A percentile compares a stretch with the other conserved stretches of the same genome.
Conservation (phyloP, 2,888 invertebrate genomes). For the Neoitamus cyanurus region DNA sequence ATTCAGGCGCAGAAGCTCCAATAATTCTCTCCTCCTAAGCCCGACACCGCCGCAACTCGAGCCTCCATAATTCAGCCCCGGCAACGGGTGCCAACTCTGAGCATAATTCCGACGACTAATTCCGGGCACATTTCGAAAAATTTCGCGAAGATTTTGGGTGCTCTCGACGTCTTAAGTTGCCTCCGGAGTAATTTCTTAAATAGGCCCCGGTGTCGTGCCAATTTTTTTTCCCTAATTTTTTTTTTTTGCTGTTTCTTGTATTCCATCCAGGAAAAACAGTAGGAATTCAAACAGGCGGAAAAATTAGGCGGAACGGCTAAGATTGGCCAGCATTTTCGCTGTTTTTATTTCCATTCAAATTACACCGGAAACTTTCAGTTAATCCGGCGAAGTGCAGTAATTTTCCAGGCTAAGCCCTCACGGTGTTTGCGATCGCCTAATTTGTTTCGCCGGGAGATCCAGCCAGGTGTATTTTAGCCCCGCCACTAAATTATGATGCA, state of each 20-base stretch:
- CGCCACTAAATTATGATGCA: constrained; percentile 7
- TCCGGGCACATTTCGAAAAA: not conserved
- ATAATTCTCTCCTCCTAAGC: not conserved
- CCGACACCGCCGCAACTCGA: not conserved
- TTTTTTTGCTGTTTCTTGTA: not conserved
- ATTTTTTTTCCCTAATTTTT: not conserved
- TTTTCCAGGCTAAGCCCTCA: not conserved
- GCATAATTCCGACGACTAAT: not conserved
- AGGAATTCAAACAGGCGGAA: not conserved
- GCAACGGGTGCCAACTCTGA: not conserved
- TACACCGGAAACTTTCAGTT: not conserved
- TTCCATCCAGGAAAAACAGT: not conserved
- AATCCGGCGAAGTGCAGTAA: constrained; percentile 10
- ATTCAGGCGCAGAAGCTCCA: not conserved
- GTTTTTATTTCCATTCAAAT: constrained; percentile 4
- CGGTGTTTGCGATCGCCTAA: not conserved
- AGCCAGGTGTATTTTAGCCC: not conserved
- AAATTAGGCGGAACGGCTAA: not conserved
- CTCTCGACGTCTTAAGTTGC: not conserved
- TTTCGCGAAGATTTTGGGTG: not conserved
- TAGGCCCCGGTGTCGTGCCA: not conserved
- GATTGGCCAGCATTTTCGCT: not conserved
- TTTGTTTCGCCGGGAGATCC: not conserved
- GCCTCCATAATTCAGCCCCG: not conserved
- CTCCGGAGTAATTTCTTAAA: not conserved